Evolutionary conservation across 2,113 vertebrate species (phyloP).

Genomic region (Phyllopteryx taeniolatus): DNA sequence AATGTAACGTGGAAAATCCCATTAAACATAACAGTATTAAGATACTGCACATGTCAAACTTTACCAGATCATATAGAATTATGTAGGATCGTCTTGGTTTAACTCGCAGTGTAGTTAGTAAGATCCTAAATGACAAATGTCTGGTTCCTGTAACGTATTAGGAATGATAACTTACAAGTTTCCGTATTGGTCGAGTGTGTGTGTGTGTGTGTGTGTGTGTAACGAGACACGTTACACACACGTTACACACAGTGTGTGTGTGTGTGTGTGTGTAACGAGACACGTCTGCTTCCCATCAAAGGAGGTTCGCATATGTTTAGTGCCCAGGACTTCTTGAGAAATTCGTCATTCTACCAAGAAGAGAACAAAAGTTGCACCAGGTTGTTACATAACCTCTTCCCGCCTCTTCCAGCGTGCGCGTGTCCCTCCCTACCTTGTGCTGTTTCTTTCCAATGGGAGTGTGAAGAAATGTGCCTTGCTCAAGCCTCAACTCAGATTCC

Average conservation of each 20-base stretch:
- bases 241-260: background rate
- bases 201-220: background rate
- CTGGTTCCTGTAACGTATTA: background rate
- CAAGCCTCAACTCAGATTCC: background rate
- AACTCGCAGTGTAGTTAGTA: background rate
- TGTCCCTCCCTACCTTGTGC: background rate
- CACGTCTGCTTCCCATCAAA: constrained; percentile 25
- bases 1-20: background rate
- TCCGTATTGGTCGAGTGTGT: background rate
- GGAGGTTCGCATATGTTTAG: constrained; percentile 1
- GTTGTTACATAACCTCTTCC: constrained; percentile 36
- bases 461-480: constrained; percentile 14
- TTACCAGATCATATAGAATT: background rate
- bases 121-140: background rate
- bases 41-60: no score
- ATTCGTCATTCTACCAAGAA: constrained; percentile 21
- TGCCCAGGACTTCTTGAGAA: constrained; percentile 13
- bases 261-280: background rate
- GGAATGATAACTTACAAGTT: background rate
- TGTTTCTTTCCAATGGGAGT: constrained; percentile 28
- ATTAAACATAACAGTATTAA: background rate
- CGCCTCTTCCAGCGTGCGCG: background rate
- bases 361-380: constrained; percentile 3
- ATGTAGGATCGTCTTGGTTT: background rate
- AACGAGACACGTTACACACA: no score